Conservation (phyloP, 64 coral and sea anemone genomes). For the Montipora capricornis region DNA sequence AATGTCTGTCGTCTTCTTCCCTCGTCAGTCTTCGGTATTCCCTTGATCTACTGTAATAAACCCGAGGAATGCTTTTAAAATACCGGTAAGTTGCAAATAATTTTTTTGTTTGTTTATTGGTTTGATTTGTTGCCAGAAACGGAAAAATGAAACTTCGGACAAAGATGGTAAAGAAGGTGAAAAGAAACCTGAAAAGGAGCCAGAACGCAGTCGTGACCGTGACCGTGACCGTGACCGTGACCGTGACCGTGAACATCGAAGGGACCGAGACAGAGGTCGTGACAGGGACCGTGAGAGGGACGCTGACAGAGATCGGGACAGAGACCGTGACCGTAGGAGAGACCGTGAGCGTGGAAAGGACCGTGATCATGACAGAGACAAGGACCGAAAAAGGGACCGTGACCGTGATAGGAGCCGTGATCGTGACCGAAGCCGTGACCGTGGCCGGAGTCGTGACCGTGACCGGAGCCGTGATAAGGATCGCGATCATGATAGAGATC, state of each 20-base stretch:
- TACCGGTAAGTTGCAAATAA: too few species aligned
- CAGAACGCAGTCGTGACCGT: background rate
- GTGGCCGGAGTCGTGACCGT: conserved; percentile 25
- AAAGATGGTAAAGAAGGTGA: conserved; percentile 55
- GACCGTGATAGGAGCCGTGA: conserved; percentile 57
- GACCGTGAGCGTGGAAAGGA: conserved; percentile 34
- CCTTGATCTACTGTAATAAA: too few species aligned
- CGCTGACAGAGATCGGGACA: conserved; percentile 60
- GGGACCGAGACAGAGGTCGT: conserved; percentile 53
- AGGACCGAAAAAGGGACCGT: conserved; percentile 41
- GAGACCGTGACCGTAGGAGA: conserved; percentile 58
- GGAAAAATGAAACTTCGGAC: conserved; percentile 60
- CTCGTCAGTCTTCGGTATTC: too few species aligned
- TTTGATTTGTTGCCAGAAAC: conserved; percentile 29
- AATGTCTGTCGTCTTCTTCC: too few species aligned
- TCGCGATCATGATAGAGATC: conserved; percentile 11
- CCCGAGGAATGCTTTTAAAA: too few species aligned
- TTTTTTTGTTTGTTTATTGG: background rate
- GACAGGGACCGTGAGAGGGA: conserved; percentile 66
- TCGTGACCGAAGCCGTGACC: conserved; percentile 34
- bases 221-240: conserved; percentile 29
- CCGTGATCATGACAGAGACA: conserved; percentile 43
- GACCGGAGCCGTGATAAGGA: conserved; percentile 38
- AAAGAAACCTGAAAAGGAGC: conserved; percentile 43
- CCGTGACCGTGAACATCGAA: conserved; percentile 20